Percentiles rank a stretch among this genome's conserved stretches.
Evolutionary conservation across 2,113 vertebrate species (phyloP).

Genomic region (Aphyosemion australe): DNA sequence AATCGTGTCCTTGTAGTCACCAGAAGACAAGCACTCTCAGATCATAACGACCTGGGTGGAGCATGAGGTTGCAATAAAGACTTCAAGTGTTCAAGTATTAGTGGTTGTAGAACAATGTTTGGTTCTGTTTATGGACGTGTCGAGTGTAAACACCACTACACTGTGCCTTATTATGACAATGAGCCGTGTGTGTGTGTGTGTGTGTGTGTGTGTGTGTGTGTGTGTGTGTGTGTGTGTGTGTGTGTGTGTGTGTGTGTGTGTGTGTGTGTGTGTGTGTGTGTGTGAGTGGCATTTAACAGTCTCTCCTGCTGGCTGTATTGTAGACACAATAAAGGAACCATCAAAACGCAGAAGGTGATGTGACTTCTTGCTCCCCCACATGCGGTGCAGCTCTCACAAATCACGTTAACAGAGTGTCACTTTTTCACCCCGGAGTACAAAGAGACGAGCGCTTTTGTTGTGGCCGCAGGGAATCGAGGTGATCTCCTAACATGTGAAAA

Average conservation of each 20-base stretch:
- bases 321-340: conserved; percentile 72
- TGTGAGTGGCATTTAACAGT: conserved; percentile 54
- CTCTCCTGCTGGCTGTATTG: conserved; percentile 50
- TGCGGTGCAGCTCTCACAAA: conserved; percentile 55
- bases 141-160: conserved; percentile 52
- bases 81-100: no score
- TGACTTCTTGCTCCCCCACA: conserved; percentile 49
- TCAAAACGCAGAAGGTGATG: conserved; percentile 47
- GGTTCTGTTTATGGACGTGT: conserved; percentile 49
- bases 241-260: conserved; percentile 17
- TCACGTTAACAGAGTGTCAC: conserved; percentile 64
- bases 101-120: neutral
- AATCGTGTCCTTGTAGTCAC: no score
- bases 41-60: no score
- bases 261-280: conserved; percentile 14
- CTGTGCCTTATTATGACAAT: conserved; percentile 40
- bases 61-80: no score
- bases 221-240: no score
- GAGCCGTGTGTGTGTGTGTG: neutral
- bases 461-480: conserved; percentile 54
- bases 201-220: no score
- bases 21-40: no score
- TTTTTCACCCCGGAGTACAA: conserved; percentile 53
- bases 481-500: conserved; percentile 68
- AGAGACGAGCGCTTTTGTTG: conserved; percentile 63